Percentiles rank a stretch among this genome's conserved stretches.
Evolutionary conservation across 2,888 invertebrate species (phyloP).

Genomic region (Iselma pallidipennis): DNA sequence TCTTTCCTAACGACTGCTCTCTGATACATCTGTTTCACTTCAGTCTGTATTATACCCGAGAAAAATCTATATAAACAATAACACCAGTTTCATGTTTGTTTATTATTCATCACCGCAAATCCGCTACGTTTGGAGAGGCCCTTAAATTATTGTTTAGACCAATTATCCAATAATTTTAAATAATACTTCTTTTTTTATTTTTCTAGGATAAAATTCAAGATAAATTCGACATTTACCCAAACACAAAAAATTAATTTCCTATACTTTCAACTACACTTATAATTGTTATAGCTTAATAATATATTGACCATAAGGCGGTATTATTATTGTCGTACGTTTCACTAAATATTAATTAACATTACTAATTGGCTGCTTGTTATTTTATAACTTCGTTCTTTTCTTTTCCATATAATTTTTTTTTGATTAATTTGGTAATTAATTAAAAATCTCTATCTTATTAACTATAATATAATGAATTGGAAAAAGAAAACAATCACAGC

Average conservation of each 20-base stretch:
- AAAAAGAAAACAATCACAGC: conserved; percentile 11
- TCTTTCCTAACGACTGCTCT: too few relatives aligned
- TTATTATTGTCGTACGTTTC: conserved; percentile 53
- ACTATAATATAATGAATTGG: too few relatives aligned
- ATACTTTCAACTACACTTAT: conserved; percentile 3
- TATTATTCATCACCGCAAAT: too few relatives aligned
- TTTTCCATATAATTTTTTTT: conserved; percentile 8
- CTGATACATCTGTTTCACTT: too few relatives aligned
- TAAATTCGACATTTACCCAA: conserved; percentile 1
- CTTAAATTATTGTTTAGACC: conserved; percentile 6
- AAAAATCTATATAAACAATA: too few relatives aligned
- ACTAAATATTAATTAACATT: conserved; percentile 30
- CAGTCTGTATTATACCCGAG: too few relatives aligned
- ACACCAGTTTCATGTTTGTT: too few relatives aligned
- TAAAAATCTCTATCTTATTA: too few relatives aligned
- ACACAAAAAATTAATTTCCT: too few relatives aligned
- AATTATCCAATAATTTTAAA: conserved; percentile 16
- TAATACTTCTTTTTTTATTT: too few relatives aligned
- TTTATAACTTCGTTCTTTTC: too few relatives aligned
- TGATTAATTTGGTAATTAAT: conserved; percentile 12
- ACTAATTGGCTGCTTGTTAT: neutral
- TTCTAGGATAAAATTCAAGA: conserved; percentile 3
- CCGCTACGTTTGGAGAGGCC: neutral
- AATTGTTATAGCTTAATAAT: conserved; percentile 21
- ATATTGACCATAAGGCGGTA: conserved; percentile 43